These are phyloP conservation scores for Arenaria interpres DNA, from an alignment of 2,113 vertebrate genomes.

Conservation along the genomic window DNA sequence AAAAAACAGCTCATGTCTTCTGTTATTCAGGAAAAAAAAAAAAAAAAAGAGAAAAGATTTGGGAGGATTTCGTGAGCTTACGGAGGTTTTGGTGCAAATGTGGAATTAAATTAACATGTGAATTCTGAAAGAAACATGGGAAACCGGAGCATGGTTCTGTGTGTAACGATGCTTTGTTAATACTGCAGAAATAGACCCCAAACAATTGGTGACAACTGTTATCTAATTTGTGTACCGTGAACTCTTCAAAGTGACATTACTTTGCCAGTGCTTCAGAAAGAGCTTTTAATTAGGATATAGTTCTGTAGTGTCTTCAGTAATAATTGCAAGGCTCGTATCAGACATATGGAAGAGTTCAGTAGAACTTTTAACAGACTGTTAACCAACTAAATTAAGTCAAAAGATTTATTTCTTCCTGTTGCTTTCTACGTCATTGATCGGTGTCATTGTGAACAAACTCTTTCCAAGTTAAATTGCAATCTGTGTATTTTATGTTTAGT, in stretches of 20 bases:
- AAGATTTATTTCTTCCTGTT: not conserved
- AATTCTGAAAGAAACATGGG: not conserved
- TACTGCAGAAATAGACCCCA: not conserved
- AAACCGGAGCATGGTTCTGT: not conserved
- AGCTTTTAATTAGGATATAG: slow-evolving; percentile 46
- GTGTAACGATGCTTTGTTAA: not conserved
- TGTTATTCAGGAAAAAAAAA: not conserved
- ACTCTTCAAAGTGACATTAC: not conserved
- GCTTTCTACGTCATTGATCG: not conserved
- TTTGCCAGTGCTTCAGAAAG: not conserved
- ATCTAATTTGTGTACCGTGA: not conserved
- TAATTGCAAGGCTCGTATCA: slow-evolving; percentile 23
- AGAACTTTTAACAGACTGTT: slow-evolving; percentile 31
- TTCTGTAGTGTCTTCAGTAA: not conserved
- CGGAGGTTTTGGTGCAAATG: not conserved
- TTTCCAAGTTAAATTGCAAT: not conserved
- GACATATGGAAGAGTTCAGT: slow-evolving; percentile 38
- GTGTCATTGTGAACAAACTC: not conserved
- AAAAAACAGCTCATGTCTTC: not conserved
- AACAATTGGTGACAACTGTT: not conserved
- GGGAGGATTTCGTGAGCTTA: not conserved
- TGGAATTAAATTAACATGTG: not conserved
- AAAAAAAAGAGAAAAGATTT: not conserved
- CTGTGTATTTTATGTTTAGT: not conserved
- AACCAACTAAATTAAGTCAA: slow-evolving; percentile 6